Evolutionary conservation across 1,140 invertebrate species (phyloP).

Genomic region (Cyclargus thomasi): DNA sequence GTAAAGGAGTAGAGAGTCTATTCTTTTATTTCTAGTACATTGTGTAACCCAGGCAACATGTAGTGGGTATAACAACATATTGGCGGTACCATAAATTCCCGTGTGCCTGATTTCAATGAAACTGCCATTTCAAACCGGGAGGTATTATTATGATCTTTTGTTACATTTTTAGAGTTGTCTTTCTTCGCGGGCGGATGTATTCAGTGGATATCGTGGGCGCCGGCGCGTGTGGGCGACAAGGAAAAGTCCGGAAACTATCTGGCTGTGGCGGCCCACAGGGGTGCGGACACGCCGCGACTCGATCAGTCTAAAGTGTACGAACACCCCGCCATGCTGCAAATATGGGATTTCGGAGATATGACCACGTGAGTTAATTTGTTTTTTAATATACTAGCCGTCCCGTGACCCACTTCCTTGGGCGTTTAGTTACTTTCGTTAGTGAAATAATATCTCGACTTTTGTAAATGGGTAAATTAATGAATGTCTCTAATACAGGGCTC

Average conservation of each 20-base stretch:
- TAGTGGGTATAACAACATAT: too few species aligned
- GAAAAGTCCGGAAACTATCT: constrained; percentile 26
- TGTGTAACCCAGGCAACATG: too few species aligned
- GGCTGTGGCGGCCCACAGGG: constrained; percentile 32
- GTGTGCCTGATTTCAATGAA: too few species aligned
- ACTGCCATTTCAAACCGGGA: too few species aligned
- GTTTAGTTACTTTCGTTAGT: too few species aligned
- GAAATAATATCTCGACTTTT: too few species aligned
- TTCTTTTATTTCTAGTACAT: too few species aligned
- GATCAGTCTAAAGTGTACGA: background rate
- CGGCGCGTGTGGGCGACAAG: constrained; percentile 15
- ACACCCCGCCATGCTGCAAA: constrained; percentile 10
- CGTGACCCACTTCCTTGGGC: too few species aligned
- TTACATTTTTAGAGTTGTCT: constrained; percentile 20
- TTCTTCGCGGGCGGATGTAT: constrained; percentile 44
- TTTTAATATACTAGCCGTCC: too few species aligned
- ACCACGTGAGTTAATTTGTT: constrained; percentile 9
- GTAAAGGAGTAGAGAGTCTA: too few species aligned
- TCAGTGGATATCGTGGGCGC: constrained; percentile 42
- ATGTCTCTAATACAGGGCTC: background rate
- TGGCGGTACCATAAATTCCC: too few species aligned
- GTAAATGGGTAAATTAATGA: too few species aligned
- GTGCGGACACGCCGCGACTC: background rate
- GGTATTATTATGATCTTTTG: background rate
- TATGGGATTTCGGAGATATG: constrained; percentile 11